Base-by-base conservation (phyloP, 2,113 vertebrate species). In the Indicator indicator region DNA sequence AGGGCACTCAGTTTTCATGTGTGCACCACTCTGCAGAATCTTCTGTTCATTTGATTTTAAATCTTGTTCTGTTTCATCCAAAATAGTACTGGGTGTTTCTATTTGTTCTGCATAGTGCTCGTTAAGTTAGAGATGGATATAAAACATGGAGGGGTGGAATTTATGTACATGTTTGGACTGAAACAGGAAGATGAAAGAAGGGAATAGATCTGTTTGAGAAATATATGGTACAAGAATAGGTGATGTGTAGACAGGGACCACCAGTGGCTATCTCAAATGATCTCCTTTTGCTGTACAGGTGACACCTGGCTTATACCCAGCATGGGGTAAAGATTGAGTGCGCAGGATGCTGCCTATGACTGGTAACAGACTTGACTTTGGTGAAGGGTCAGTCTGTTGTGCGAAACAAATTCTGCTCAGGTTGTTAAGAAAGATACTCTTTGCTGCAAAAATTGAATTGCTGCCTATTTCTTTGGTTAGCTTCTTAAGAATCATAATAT, bases 331-430 rank as follows among this genome's bases (percentile, higher is more conserved):
- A 62, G 40, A 50, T 27, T 20, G 33, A 32, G 32, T 79, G 71
- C 71, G 59, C 83, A 70, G 58, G 54, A 48, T 65, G 86, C 81
- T 83, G 60, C 68, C 60, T 44, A 6, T 40, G 89, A 23, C 71
- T 89, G 52, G 8, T 32, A 19, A 27, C 60, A 70, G 52, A 6
- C 60, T 83, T 77, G 84, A 88, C 93, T 87, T 93, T 95, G 95
- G 79, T 26, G 68, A 63, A 52, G 73, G 71, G 50, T 82, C 18
- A 27, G 48, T 4, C 11, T 58, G 33, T 38, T 63, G 23, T 24
- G 21, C 33, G 50, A 72, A 89, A 48, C 63, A 64, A 63, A 68
- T 52, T 33, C n/a, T 89, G 72, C 89, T 94, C 79, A 42, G 46
- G 3, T 44, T 76, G 27, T 23, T 54, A 15, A 27, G 75, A 63